phyloP scores from a whole-genome alignment of 1,140 invertebrate species.

The Rhizoglyphus robini region DNA sequence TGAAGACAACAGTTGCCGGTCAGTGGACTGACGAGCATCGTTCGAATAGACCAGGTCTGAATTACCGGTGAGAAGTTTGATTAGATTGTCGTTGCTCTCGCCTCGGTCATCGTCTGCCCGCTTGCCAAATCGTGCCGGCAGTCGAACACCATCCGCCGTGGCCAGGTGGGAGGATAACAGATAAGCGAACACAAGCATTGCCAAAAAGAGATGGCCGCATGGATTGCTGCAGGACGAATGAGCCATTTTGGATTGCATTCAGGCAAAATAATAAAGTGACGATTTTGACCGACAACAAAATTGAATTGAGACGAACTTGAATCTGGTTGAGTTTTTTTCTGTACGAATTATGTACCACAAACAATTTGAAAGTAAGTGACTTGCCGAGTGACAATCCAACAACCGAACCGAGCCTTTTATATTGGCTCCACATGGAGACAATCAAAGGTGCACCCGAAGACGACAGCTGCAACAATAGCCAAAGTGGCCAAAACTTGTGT shows the following conservation, averaged over 20 bases:
- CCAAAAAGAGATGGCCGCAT: too few relatives aligned
- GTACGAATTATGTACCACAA: too few relatives aligned
- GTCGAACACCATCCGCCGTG: background rate
- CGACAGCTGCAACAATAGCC: too few relatives aligned
- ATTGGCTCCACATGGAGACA: too few relatives aligned
- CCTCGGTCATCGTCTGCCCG: too few relatives aligned
- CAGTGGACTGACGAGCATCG: too few relatives aligned
- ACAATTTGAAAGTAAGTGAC: too few relatives aligned
- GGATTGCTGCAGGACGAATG: background rate
- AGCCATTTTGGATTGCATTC: background rate
- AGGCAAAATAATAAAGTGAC: background rate
- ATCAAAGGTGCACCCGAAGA: too few relatives aligned
- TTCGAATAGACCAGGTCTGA: background rate
- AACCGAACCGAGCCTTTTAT: too few relatives aligned
- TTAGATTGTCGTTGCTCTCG: background rate
- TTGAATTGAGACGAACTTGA: background rate
- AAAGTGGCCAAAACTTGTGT: too few relatives aligned
- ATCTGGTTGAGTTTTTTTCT: too few relatives aligned
- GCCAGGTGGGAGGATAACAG: background rate
- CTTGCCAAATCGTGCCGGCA: constrained; percentile 4
- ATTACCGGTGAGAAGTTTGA: background rate
- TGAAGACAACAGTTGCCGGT: background rate
- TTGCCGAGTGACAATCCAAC: too few relatives aligned
- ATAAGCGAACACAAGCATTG: background rate
- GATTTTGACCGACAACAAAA: background rate